These are phyloP conservation scores for Clytia hemisphaerica DNA, from an alignment of 30 jellyfish, hydroid and myxozoan genomes.

Conservation along the genomic window DNA sequence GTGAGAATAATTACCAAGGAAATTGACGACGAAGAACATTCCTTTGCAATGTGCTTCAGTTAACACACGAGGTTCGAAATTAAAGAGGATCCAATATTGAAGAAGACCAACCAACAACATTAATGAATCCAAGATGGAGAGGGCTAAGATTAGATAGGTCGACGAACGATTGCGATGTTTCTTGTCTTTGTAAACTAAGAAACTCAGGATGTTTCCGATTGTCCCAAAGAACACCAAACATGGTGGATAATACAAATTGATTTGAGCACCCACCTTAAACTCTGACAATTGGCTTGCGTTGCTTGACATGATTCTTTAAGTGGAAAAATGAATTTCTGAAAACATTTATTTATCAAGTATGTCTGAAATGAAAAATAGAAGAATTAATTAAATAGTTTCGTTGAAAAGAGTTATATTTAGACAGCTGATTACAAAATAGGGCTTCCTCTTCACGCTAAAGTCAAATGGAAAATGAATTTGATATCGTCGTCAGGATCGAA, in stretches of 20 bases:
- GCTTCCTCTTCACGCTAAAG: too few relatives aligned
- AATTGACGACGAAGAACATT: constrained; percentile 11
- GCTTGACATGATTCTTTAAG: too few relatives aligned
- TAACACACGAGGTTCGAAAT: constrained; percentile 1
- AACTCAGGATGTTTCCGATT: constrained; percentile 10
- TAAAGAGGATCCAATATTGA: constrained; percentile 15
- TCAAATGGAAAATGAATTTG: too few relatives aligned
- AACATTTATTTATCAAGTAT: too few relatives aligned
- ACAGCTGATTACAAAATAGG: too few relatives aligned
- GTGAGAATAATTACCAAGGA: constrained; percentile 16
- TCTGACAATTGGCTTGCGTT: too few relatives aligned
- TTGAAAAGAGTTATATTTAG: too few relatives aligned
- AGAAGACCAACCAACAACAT: constrained; percentile 8
- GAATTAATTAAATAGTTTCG: too few relatives aligned
- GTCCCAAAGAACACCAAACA: not conserved
- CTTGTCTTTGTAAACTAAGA: not conserved
- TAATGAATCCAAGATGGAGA: not conserved
- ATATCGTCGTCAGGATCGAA: too few relatives aligned
- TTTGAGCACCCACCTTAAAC: not conserved
- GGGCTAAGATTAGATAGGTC: not conserved
- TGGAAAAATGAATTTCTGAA: too few relatives aligned
- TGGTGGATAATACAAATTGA: constrained; percentile 14
- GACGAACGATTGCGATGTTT: not conserved
- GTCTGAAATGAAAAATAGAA: too few relatives aligned
- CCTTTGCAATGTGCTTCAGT: constrained; percentile 2